Base-by-base conservation (phyloP, 2,113 vertebrate genomes). In the Mobula birostris region DNA sequence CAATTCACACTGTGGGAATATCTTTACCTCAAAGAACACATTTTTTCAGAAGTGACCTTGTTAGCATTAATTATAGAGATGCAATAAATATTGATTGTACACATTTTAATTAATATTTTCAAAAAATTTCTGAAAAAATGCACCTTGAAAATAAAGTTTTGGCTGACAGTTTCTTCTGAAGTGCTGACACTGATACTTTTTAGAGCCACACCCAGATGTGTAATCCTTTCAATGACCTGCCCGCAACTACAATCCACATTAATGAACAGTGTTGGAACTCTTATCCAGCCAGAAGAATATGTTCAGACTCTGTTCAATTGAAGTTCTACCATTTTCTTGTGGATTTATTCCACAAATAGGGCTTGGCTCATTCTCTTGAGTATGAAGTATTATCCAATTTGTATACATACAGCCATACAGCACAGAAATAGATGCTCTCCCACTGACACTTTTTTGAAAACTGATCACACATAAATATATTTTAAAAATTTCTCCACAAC, bases 81-180 rank as follows among this genome's bases (percentile, higher is more conserved):
- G 21, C 15, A 74, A 74, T 74, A 24, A 74, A 74, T 74, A 19
- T 19, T 74, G 72, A 74, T 74, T 72, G 70, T 15, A 19, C 70
- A 72, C 70, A 72, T 72, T 74, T 24, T 24, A 74, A 74, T 74
- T 24, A 74, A 74, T 14, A 70, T 0, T 74, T 74, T 19, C 21
- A 19, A 74, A 74, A 74, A 74, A 6, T 66, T 15, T 17, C 5
- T 36, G n/a, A 79, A 36, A 79, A 56, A 93, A 8, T 92, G 63
- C 27, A 68, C 90, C 68, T 48, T 93, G 72, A 40, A 40, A 93
- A 93, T 93, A 36, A 93, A 29, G 29, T 74, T 70, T 74, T 56
- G 40, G 32, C 91, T 92, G 19, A 92, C 68, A 32, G 29, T 72
- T 72, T 92, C 7, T 32, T 74, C 36, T 93, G 70, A 24, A 36